Conservation (phyloP, 2,888 invertebrate genomes). For the Drosophila flavopinicola region DNA sequence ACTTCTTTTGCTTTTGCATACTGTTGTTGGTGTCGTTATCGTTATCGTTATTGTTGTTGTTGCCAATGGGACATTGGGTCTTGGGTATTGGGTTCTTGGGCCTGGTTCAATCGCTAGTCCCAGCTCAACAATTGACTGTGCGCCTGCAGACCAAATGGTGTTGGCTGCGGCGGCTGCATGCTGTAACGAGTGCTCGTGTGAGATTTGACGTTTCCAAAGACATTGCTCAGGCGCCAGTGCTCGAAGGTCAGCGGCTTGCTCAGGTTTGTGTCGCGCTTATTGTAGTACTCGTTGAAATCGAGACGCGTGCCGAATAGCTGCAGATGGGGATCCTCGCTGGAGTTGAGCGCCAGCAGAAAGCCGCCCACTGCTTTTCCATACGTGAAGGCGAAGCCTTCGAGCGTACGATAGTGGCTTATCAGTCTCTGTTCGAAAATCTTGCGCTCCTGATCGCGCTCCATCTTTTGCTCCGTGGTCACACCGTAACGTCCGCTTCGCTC, state of each 20-base stretch:
- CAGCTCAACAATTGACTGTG: not conserved
- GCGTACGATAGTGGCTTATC: constrained; percentile 66
- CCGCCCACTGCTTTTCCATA: constrained; percentile 92
- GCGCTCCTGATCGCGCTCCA: constrained; percentile 82
- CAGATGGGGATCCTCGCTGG: constrained; percentile 93
- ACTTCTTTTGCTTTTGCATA: not conserved
- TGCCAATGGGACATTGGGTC: not conserved
- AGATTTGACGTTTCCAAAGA: constrained; percentile 21
- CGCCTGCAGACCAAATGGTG: no score
- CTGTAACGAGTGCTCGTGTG: constrained; percentile 19
- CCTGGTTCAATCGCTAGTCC: constrained; percentile 6
- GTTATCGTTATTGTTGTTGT: constrained; percentile 15
- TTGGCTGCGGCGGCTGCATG: constrained; percentile 1
- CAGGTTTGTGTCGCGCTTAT: constrained; percentile 91
- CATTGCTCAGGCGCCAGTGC: constrained; percentile 86
- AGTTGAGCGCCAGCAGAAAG: constrained; percentile 92
- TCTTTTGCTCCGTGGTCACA: constrained; percentile 77
- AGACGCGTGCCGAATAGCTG: constrained; percentile 95
- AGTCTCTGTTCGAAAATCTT: constrained; percentile 83
- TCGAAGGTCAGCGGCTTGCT: constrained; percentile 88
- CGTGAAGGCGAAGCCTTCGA: constrained; percentile 79
- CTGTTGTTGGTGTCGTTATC: no score
- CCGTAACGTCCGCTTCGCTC: constrained; percentile 80
- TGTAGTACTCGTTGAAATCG: constrained; percentile 98
- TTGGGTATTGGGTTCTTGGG: not conserved